These are phyloP conservation scores for Istiophorus platypterus DNA, from an alignment of 2,113 vertebrate genomes.

Conservation along the genomic window DNA sequence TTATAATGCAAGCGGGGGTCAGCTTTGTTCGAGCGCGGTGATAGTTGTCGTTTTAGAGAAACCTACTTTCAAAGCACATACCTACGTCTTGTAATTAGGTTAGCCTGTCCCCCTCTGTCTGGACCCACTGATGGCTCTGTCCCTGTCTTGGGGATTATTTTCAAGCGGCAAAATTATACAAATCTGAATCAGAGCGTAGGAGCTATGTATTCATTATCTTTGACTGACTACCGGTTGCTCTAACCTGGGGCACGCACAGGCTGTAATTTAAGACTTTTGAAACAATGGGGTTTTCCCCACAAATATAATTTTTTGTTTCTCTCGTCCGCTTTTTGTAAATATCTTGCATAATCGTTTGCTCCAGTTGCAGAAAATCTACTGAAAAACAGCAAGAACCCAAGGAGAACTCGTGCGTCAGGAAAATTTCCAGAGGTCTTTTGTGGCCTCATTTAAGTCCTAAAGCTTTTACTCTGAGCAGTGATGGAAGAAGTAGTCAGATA, in stretches of 20 bases:
- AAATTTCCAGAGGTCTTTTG: not conserved
- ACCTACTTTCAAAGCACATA: constrained; percentile 62
- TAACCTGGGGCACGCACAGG: not conserved
- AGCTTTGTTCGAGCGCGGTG: constrained; percentile 41
- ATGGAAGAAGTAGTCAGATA: not conserved
- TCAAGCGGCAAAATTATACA: constrained; percentile 22
- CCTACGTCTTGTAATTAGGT: constrained; percentile 73
- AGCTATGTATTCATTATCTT: constrained; percentile 31
- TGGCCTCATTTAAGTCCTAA: not conserved
- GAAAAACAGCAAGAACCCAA: not conserved
- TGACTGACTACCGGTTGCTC: constrained; percentile 16
- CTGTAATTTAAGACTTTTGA: constrained; percentile 44
- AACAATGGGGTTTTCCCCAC: constrained; percentile 38
- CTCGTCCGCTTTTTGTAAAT: constrained; percentile 27
- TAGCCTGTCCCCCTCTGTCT: constrained; percentile 15
- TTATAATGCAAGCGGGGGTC: constrained; percentile 75
- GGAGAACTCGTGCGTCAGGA: not conserved
- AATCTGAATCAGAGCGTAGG: constrained; percentile 14
- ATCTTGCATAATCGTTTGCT: constrained; percentile 14
- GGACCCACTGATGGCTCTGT: not conserved
- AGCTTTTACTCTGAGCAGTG: not conserved
- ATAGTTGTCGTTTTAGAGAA: constrained; percentile 53
- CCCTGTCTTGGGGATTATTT: constrained; percentile 26
- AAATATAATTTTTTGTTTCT: constrained; percentile 26
- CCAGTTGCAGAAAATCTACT: not conserved